Conservation (phyloP, 2,888 invertebrate species). For the Parapristionchus giblindavisi region DNA sequence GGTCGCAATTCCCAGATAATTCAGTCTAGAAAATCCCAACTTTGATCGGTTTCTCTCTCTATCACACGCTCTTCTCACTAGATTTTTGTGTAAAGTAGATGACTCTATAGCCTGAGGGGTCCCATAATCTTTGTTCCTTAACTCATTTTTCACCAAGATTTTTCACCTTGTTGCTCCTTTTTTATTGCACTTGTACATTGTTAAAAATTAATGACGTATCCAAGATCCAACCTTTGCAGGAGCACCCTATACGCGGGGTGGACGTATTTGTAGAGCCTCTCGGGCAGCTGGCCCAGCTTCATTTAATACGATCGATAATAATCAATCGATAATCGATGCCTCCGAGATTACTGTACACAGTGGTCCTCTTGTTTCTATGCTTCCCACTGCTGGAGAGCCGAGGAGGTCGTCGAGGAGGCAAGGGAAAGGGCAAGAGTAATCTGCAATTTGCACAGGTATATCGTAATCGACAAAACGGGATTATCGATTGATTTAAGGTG, state of each 20-base stretch:
- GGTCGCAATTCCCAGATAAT: not conserved
- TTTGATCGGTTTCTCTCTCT: too few species aligned
- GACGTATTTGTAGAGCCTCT: slow-evolving; percentile 38
- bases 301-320: not conserved
- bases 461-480: not conserved
- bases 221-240: slow-evolving; percentile 39
- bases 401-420: slow-evolving; percentile 62
- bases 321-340: not conserved
- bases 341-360: not conserved
- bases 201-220: not conserved
- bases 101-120: too few species aligned
- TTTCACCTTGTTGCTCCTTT: too few species aligned
- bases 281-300: slow-evolving; percentile 46
- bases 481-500: slow-evolving; percentile 44
- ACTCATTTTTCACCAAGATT: too few species aligned
- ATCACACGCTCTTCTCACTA: too few species aligned
- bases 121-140: too few species aligned
- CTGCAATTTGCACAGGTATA: slow-evolving; percentile 65
- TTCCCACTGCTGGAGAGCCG: slow-evolving; percentile 47
- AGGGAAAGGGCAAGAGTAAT: slow-evolving; percentile 66
- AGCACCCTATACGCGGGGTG: slow-evolving; percentile 46
- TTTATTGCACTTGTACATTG: not conserved
- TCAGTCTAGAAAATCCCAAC: too few species aligned
- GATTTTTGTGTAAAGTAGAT: too few species aligned
- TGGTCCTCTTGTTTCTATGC: slow-evolving; percentile 18